phyloP scores from a whole-genome alignment of 2,113 vertebrate genomes.

The Microcebus jonahi region DNA sequence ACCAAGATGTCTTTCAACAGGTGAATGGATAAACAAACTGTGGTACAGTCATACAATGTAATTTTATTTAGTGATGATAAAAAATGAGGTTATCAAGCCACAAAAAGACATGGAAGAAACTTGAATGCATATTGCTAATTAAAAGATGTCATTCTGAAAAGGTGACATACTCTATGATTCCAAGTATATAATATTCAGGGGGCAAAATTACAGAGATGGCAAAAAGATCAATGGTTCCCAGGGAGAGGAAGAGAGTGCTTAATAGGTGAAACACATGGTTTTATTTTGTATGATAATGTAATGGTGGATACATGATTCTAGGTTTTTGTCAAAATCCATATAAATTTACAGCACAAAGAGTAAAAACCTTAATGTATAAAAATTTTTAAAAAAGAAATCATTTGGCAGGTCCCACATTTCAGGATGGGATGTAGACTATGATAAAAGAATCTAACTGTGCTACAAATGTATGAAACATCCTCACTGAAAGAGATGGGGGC shows the following conservation, averaged over 20 bases:
- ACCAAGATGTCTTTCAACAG: neutral
- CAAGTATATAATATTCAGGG: neutral
- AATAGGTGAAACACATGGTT: neutral
- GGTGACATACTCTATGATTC: neutral
- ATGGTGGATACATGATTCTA: neutral
- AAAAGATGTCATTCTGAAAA: neutral
- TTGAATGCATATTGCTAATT: neutral
- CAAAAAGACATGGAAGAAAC: neutral
- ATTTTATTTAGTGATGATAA: neutral
- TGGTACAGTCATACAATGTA: neutral
- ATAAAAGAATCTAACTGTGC: neutral
- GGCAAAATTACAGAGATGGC: neutral
- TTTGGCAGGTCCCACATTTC: neutral
- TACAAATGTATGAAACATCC: neutral
- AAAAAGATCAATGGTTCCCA: neutral
- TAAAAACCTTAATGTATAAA: neutral
- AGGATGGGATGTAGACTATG: neutral
- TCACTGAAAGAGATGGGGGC: neutral
- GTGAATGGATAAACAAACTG: neutral
- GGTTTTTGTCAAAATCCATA: neutral
- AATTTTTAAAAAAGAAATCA: neutral
- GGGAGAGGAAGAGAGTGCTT: neutral
- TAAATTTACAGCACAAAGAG: neutral
- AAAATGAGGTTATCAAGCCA: neutral
- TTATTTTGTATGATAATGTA: neutral